A percentile compares a stretch with the other conserved stretches of the same genome.
These are phyloP conservation scores for Parambassis ranga DNA, from an alignment of 2,797 vertebrate species.

Conservation along the genomic window DNA sequence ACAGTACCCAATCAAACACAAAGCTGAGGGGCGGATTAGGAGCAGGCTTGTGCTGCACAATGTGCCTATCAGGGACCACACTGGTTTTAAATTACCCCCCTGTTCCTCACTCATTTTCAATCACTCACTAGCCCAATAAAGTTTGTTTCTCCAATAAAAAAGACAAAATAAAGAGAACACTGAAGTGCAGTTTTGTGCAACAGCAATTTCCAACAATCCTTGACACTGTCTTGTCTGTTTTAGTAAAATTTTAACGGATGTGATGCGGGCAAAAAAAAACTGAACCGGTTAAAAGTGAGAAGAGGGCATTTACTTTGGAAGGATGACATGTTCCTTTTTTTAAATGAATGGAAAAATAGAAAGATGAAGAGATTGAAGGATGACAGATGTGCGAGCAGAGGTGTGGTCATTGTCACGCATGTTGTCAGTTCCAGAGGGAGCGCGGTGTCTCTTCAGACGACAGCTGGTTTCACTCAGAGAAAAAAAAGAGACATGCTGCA, in stretches of 20 bases:
- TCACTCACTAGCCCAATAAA: conserved; percentile 76
- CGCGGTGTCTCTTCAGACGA: conserved; percentile 55
- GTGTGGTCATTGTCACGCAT: conserved; percentile 72
- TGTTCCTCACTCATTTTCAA: conserved; percentile 65
- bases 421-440: conserved; percentile 69
- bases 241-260: conserved; percentile 31
- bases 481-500: conserved; percentile 54
- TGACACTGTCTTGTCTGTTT: conserved; percentile 29
- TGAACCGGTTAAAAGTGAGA: conserved; percentile 9
- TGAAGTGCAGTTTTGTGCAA: conserved; percentile 48
- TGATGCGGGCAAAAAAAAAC: not conserved
- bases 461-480: conserved; percentile 78
- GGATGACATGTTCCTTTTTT: not conserved
- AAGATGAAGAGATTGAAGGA: conserved; percentile 57
- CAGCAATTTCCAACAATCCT: conserved; percentile 11
- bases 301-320: conserved; percentile 12
- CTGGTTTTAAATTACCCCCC: conserved; percentile 74
- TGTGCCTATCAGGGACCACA: conserved; percentile 74
- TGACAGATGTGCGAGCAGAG: conserved; percentile 71
- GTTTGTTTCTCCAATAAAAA: conserved; percentile 63
- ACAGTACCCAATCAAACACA: conserved; percentile 82
- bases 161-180: conserved; percentile 55
- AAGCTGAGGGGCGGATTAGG: conserved; percentile 77
- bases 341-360: conserved; percentile 28
- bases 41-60: conserved; percentile 66